Base-by-base conservation (phyloP, 2,888 invertebrate species). In the Andricus curvator region DNA sequence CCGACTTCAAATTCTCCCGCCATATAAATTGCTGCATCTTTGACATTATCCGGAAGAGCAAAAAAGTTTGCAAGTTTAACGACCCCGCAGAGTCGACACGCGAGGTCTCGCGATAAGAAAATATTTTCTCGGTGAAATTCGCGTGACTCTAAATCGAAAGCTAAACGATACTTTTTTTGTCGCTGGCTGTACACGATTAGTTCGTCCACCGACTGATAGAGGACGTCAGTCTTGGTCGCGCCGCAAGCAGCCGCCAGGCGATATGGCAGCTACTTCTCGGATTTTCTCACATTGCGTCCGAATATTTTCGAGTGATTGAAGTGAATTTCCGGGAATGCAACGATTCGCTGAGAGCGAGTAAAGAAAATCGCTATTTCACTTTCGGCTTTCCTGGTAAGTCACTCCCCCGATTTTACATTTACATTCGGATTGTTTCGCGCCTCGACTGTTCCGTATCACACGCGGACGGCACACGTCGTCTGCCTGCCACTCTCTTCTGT, bases 211-310 rank as follows among this genome's bases (percentile, higher is more conserved):
- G 85, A 82, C 88, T 88, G 88, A 80, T 86, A 91, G 91, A 89
- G 91, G 91, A 56, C 74, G 74, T 74, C 90, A 90, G 91, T 90
- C 85, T 85, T 84, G 86, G 86, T 89, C 88, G 90, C 88, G 88
- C 89, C 88, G 89, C 88, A 88, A 87, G 88, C 89, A 89, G 88
- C 88, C 89, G 88, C 87, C 88, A 87, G 88, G 89, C 89, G 90
- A 89, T 89, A 90, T 90, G 92, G 91, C 88, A 80, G 88, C 86
- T 86, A 83, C 85, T 82, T 80, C 85, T 87, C 86, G 83, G 84
- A 84, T 66, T 84, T 88, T 88, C 87, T 86, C 85, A 81, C 84
- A 82, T 86, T 86, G 85, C 84, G 80, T 82, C 81, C 83, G 84
- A 84, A 82, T 86, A 85, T 86, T 84, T 85, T 85, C 78, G 80